Evolutionary conservation across 2,888 invertebrate genomes (phyloP), one percentile per base, ranked within the genome.

Genomic region (Morpho achilles): DNA sequence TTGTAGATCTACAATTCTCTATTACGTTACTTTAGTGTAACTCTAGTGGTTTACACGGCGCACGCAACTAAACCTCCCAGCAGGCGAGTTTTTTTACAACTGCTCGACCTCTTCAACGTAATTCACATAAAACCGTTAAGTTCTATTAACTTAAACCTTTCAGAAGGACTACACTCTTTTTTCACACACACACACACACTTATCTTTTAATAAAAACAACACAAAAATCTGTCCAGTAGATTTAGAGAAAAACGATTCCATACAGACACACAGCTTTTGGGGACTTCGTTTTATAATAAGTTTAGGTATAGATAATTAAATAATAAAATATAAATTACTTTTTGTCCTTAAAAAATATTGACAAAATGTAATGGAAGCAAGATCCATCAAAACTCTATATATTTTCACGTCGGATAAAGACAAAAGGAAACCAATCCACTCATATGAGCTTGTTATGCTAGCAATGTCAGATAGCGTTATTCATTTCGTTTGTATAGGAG

Each of bases 361-460:
- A 32, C 32, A 32, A 32, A 32, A 32, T 32, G 5, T 32, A 32
- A 32, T 32, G 32, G 43, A n/a, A 43, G 41, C 23, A 51, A 8
- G 32, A 48, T 39, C 44, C 46, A 41, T 47, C 46, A 22, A 10
- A 16, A 16, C 16, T 16, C 16, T 16, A 53, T 22, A 40, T 16
- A 53, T 47, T 46, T 53, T 46, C 53, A 41, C n/a, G 61, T 54
- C 40, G 49, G 43, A 56, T 59, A 54, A 59, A 58, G 63, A 67
- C 64, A 67, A 67, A 67, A 49, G 60, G 53, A 60, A 61, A 53
- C 58, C 63, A 63, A 67, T 62, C 66, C 61, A 64, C 59, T 61
- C 61, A 60, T 66, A 59, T 52, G 63, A 59, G 56, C 47, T 49
- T 47, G 60, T 56, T 62, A 52, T 56, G 51, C 53, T 39, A 41